Percentiles rank a stretch among this genome's conserved stretches.
phyloP scores from a whole-genome alignment of 2,888 invertebrate species.

The Caenorhabditis doughertyi region DNA sequence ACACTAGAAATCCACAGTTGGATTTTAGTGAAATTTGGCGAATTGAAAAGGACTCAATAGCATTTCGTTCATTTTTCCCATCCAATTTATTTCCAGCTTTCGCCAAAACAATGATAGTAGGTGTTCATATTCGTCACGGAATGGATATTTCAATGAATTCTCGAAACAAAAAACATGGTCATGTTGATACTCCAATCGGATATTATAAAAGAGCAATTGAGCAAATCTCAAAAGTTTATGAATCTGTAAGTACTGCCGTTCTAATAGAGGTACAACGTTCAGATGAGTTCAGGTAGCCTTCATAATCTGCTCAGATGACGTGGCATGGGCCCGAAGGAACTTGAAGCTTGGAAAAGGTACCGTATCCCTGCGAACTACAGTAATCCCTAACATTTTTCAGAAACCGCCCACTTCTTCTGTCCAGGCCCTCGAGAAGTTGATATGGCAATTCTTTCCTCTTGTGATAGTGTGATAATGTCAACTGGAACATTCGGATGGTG shows the following conservation, averaged over 20 bases:
- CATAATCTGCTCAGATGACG: slow-evolving; percentile 83
- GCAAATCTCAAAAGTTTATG: slow-evolving; percentile 59
- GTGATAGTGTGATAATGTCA: slow-evolving; percentile 83
- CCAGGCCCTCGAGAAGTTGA: slow-evolving; percentile 81
- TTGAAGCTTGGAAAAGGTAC: slow-evolving; percentile 51
- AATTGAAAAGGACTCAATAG: neutral
- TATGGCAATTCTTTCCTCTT: slow-evolving; percentile 82
- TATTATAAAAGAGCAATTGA: slow-evolving; percentile 81
- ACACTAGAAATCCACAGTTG: no score
- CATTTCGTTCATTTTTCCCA: neutral
- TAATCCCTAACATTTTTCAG: slow-evolving; percentile 8
- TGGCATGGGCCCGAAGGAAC: slow-evolving; percentile 80
- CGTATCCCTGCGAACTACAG: neutral
- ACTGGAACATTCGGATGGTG: slow-evolving; percentile 84
- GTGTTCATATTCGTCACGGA: slow-evolving; percentile 83
- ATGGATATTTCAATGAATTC: slow-evolving; percentile 82
- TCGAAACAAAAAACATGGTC: slow-evolving; percentile 78
- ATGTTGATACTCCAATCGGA: slow-evolving; percentile 81
- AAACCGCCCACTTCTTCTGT: slow-evolving; percentile 59
- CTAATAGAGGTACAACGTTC: neutral
- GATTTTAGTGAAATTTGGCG: no score
- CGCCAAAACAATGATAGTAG: slow-evolving; percentile 74
- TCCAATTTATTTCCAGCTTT: slow-evolving; percentile 38
- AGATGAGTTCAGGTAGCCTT: slow-evolving; percentile 79
- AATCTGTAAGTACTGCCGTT: slow-evolving; percentile 19